Percentiles rank a stretch among this genome's conserved stretches.
phyloP scores from a whole-genome alignment of 53 echinoderm and acorn worm genomes.

The Mesocentrotus franciscanus region DNA sequence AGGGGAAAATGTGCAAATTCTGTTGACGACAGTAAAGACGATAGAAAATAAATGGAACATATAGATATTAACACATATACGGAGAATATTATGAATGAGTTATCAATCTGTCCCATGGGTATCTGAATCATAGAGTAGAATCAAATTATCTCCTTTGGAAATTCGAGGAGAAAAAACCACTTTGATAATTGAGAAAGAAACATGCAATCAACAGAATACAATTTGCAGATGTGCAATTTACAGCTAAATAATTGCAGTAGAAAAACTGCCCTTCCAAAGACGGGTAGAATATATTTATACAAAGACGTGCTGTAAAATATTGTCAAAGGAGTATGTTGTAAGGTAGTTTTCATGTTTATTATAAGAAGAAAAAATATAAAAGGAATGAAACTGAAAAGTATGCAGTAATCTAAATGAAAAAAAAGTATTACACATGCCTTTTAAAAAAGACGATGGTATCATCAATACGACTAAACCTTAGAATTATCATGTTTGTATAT shows the following conservation, averaged over 20 bases:
- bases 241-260: neutral
- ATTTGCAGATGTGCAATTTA: neutral
- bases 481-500: too few relatives aligned
- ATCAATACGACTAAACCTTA: too few relatives aligned
- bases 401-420: too few relatives aligned
- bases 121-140: neutral
- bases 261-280: neutral
- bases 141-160: neutral
- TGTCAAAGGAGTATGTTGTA: too few relatives aligned
- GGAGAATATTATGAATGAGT: neutral
- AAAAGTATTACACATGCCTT: too few relatives aligned
- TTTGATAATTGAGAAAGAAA: neutral
- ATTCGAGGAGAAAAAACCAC: neutral
- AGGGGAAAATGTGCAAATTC: neutral
- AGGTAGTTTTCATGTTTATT: too few relatives aligned
- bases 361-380: too few relatives aligned
- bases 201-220: neutral
- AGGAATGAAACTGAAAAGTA: too few relatives aligned
- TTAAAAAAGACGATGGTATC: too few relatives aligned
- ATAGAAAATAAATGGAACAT: neutral
- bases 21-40: neutral
- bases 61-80: neutral
- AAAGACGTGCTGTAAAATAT: neutral
- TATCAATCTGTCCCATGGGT: neutral
- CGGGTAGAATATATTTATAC: neutral